These are phyloP conservation scores for Dicranocentrus wangi DNA, from an alignment of 2,888 invertebrate genomes.

Conservation along the genomic window DNA sequence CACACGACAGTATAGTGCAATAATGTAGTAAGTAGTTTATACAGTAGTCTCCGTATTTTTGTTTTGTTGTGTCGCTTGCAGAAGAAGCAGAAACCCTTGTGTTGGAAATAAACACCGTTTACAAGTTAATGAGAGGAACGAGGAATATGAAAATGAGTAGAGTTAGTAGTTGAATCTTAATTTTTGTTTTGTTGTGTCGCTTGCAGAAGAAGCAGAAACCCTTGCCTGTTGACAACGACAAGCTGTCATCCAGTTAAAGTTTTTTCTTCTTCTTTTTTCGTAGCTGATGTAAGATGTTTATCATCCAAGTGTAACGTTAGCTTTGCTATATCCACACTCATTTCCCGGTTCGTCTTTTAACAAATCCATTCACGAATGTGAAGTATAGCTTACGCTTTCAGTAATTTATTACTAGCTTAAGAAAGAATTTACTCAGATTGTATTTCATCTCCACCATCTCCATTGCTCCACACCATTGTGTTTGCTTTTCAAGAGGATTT, in stretches of 20 bases:
- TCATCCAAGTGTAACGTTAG: not conserved
- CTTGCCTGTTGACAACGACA: slow-evolving; percentile 25
- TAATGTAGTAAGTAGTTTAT: too few species aligned
- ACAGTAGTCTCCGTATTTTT: not conserved
- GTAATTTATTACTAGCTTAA: slow-evolving; percentile 7
- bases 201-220: slow-evolving; percentile 18
- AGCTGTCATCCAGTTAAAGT: slow-evolving; percentile 15
- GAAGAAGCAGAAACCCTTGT: slow-evolving; percentile 5
- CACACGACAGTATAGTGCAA: not conserved
- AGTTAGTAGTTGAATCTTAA: not conserved
- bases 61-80: slow-evolving; percentile 26
- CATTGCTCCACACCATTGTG: not conserved
- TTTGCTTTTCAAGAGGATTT: slow-evolving; percentile 12
- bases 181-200: slow-evolving; percentile 20
- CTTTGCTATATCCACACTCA: not conserved
- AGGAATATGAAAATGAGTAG: not conserved
- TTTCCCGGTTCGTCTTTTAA: not conserved
- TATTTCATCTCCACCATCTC: slow-evolving; percentile 22
- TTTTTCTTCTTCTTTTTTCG: slow-evolving; percentile 11
- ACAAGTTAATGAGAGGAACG: not conserved
- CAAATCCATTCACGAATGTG: slow-evolving; percentile 12
- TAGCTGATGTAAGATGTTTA: not conserved
- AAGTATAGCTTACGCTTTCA: not conserved
- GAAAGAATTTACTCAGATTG: slow-evolving; percentile 30
- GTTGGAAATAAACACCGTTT: too few species aligned